Evolutionary conservation across 2,888 invertebrate genomes (phyloP).

Genomic region (Micoletzkya japonica): DNA sequence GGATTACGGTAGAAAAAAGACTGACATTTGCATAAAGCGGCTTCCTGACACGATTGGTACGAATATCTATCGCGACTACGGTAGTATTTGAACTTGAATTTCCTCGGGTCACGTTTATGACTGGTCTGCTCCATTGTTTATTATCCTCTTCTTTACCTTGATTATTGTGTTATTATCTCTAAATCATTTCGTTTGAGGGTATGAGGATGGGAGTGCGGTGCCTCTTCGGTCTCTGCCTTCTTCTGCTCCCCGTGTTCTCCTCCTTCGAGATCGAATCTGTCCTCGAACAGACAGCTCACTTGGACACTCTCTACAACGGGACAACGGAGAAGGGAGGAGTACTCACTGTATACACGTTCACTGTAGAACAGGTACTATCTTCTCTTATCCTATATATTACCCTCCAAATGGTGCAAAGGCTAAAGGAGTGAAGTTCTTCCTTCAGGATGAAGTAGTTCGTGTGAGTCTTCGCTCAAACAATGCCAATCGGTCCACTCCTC

Average conservation of each 20-base stretch:
- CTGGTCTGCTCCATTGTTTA: not conserved
- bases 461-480: slow-evolving; percentile 19
- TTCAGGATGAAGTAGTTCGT: slow-evolving; percentile 27
- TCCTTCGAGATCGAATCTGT: not conserved
- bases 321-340: not conserved
- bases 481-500: slow-evolving; percentile 28
- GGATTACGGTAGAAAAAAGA: too few relatives aligned
- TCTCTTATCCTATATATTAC: not conserved
- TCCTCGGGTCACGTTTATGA: too few relatives aligned
- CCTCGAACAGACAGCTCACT: not conserved
- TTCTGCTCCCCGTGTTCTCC: not conserved
- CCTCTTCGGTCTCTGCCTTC: slow-evolving; percentile 2
- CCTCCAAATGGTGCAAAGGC: not conserved
- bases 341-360: slow-evolving; percentile 3
- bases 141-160: not conserved
- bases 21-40: too few relatives aligned
- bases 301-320: slow-evolving; percentile 10
- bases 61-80: too few relatives aligned
- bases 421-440: too few relatives aligned
- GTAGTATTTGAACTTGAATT: too few relatives aligned
- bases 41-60: too few relatives aligned
- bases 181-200: not conserved
- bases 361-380: slow-evolving; percentile 4
- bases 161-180: not conserved
- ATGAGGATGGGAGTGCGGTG: not conserved